Evolutionary conservation across 2,888 invertebrate genomes (phyloP), one percentile per base, ranked within the genome.

Genomic region (Rhopalosiphum nymphaeae): DNA sequence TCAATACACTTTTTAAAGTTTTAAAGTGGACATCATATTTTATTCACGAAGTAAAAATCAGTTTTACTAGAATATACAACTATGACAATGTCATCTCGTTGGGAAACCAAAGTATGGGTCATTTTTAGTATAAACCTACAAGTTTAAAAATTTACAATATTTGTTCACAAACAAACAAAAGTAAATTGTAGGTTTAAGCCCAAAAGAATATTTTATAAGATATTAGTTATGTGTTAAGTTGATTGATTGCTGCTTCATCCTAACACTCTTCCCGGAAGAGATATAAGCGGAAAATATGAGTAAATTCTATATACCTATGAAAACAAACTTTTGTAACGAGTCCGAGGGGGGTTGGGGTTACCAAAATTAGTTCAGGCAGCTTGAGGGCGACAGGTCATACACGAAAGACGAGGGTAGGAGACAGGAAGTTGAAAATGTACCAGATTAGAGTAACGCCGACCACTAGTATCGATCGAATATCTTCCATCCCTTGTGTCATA

Each of bases 401-500:
- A 29, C 61, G 21, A 61, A 36, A n/a, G 61, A 86, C 29, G 57
- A 46, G 57, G 36, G 86, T 26, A 36, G 29, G 11, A 84, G 56
- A 67, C 91, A 92, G 91, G 91, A 92, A 61, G 92, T 92, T 49
- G 61, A 67, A 92, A 92, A 87, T 49, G 92, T 92, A 87, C 61
- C 92, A 85, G 92, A 92, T 92, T 92, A 92, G 57, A 92, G 87
- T 61, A 61, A 92, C 46, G 61, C 56, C 91, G 36, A 87, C 87
- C 92, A 86, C 86, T 9, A 36, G 46, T 92, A 92, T 92, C 92
- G 92, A 92, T 92, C 92, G 92, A 13, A 26, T 29, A 49, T 86
- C 36, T 91, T 86, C 87, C 36, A 36, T 36, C 87, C 87, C 26
- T 92, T n/a, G 91, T 56, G 78, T 93, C 93, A 42, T 53, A 44